A percentile compares a stretch with the other conserved stretches of the same genome.
Conservation (phyloP, 2,888 invertebrate species). For the Agelastica alni region DNA sequence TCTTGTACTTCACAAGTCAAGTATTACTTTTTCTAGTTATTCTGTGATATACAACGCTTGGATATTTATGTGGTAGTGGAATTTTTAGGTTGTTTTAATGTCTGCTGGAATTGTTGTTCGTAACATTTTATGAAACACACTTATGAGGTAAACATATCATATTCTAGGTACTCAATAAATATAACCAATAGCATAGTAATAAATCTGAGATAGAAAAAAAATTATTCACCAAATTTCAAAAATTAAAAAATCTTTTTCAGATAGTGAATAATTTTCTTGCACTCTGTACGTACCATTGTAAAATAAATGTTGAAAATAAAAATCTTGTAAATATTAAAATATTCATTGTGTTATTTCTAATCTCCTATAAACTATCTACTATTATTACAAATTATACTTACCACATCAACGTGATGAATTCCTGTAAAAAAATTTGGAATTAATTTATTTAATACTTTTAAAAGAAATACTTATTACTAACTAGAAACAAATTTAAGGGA, state of each 20-base stretch:
- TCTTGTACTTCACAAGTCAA: conserved; percentile 14
- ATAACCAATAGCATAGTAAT: conserved; percentile 6
- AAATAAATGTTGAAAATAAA: conserved; percentile 8
- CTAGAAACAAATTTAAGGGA: too few species aligned
- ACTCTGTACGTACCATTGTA: conserved; percentile 5
- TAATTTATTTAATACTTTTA: too few species aligned
- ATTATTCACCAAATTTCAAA: too few species aligned
- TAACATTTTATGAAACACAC: conserved; percentile 15
- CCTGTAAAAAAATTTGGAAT: too few species aligned
- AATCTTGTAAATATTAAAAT: conserved; percentile 3
- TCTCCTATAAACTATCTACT: too few species aligned
- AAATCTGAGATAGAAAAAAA: too few species aligned
- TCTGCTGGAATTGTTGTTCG: conserved; percentile 8
- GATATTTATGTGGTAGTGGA: too few species aligned
- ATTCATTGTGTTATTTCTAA: too few species aligned
- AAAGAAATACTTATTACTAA: too few species aligned
- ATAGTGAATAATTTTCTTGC: background rate
- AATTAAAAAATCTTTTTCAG: too few species aligned
- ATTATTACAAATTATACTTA: too few species aligned
- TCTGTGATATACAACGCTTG: conserved; percentile 42
- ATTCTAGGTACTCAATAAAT: conserved; percentile 12
- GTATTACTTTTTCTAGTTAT: conserved; percentile 38
- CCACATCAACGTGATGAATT: too few species aligned
- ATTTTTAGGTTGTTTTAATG: conserved; percentile 7
- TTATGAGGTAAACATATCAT: conserved; percentile 31